Base-by-base conservation (phyloP, 1,140 invertebrate species). In the Anthonomus grandis region DNA sequence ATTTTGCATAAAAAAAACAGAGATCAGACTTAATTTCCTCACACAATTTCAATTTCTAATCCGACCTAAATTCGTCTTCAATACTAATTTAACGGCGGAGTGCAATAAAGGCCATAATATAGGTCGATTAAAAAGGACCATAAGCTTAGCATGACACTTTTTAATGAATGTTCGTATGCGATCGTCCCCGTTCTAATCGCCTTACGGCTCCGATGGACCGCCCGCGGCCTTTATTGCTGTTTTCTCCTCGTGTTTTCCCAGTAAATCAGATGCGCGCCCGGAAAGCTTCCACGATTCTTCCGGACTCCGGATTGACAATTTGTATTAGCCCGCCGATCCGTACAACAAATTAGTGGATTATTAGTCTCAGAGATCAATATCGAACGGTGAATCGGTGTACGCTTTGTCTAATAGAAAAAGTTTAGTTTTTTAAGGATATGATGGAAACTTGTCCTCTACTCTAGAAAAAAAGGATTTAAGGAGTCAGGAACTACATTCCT, bases 281-380 rank as follows among this genome's bases (percentile, higher is more conserved):
- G 60, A 63, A 60, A 50, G 42, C 25, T n/a, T n/a, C n/a, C n/a
- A n/a, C n/a, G 37, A 36, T 13, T 45, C 51, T 48, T 37, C 46
- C 56, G 60, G 49, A 46, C 62, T 57, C 58, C 59, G 64, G 67
- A 69, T 67, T 69, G 68, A 67, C 69, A 70, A 69, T 69, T 69
- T 68, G 65, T 70, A 69, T 70, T 69, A 70, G 66, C 64, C 64
- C 45, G n/a, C n/a, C n/a, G n/a, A n/a, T n/a, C 59, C 47, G 63
- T 51, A 52, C 61, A 63, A 70, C 69, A 69, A 70, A 70, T 70
- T 70, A 69, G 69, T 66, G 67, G 69, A 70, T 70, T 70, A 70
- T 70, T 70, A 70, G 64, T 67, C 59, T 51, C 51, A 60, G 63
- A 67, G 69, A 69, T 69, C 65, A 69, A 69, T 69, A 64, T n/a